Evolutionary conservation across 2,113 vertebrate genomes (phyloP), one percentile per base, ranked within the genome.

Genomic region (Ramphastos sulfuratus): DNA sequence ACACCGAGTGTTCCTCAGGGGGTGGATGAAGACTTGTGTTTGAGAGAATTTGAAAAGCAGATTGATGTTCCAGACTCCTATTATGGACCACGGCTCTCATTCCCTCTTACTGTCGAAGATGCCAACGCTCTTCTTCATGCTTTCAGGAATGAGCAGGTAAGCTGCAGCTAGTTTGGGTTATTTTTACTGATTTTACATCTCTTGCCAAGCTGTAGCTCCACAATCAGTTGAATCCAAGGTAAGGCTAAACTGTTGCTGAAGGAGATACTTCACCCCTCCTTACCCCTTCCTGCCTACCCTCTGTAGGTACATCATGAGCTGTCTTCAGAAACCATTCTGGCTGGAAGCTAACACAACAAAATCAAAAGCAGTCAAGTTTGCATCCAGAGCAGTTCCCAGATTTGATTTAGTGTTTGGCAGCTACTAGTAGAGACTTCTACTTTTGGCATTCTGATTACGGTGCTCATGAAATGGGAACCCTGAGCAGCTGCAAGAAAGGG

Each of bases 131-230:
- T 99, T 54, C 97, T 99, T 90, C 85, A 96, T 37, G 98, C 98
- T 55, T 99, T 99, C 96, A 99, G 98, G 92, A 96, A 99, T 55
- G 97, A 98, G 82, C 98, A 99, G 98, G 99, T 98, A 97, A 97
- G 92, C 95, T 56, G 42, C 25, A 86, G 75, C 31, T 24, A 11
- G 35, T 24, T 48, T 91, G 17, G 70, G 77, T 95, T 39, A 8
- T 28, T 35, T 70, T 58, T 33, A 35, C 9, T 91, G 75, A 39
- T 46, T 94, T 85, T 80, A 50, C 10, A 39, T 66, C 35, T 71
- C 21, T 85, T 87, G 15, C 77, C 19, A 64, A 42, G 15, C 27
- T 79, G 35, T 50, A 89, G 55, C 56, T 87, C 42, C 72, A 27
- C 44, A 52, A 23, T 73, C 20, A 15, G 23, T n/a, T 78, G 50